Conservation (phyloP, 2,797 vertebrate genomes). For the Capromys pilorides region DNA sequence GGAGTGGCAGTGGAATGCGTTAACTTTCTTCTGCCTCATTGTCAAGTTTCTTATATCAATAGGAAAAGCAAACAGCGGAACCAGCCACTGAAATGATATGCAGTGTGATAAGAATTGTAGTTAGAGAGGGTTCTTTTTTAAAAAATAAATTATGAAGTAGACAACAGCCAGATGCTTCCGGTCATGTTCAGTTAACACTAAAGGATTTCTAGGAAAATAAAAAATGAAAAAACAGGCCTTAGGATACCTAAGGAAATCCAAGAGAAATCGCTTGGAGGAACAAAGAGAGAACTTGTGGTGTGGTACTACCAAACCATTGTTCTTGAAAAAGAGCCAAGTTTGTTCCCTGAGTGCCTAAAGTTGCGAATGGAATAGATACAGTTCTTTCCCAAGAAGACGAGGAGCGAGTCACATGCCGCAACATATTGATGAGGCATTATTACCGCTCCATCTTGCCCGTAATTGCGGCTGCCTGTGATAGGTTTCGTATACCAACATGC, state of each 20-base stretch:
- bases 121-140: constrained; percentile 58
- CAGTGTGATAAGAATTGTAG: constrained; percentile 57
- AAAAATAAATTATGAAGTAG: constrained; percentile 54
- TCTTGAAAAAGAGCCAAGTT: constrained; percentile 77
- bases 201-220: constrained; percentile 61
- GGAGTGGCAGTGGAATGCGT: not conserved
- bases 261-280: constrained; percentile 72
- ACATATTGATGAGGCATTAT: constrained; percentile 77
- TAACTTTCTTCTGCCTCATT: not conserved
- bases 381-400: constrained; percentile 71
- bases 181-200: constrained; percentile 72
- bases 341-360: constrained; percentile 71
- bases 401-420: constrained; percentile 71
- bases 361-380: constrained; percentile 72
- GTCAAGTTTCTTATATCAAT: constrained; percentile 21
- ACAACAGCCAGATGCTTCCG: constrained; percentile 75
- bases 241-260: constrained; percentile 70
- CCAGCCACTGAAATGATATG: constrained; percentile 64
- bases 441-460: constrained; percentile 55
- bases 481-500: constrained; percentile 74
- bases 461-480: constrained; percentile 59
- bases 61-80: constrained; percentile 53
- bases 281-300: constrained; percentile 65
- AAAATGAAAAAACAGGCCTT: constrained; percentile 23
- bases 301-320: constrained; percentile 63